These are phyloP conservation scores for Germaria angustata DNA, from an alignment of 2,888 invertebrate species.

Conservation along the genomic window DNA sequence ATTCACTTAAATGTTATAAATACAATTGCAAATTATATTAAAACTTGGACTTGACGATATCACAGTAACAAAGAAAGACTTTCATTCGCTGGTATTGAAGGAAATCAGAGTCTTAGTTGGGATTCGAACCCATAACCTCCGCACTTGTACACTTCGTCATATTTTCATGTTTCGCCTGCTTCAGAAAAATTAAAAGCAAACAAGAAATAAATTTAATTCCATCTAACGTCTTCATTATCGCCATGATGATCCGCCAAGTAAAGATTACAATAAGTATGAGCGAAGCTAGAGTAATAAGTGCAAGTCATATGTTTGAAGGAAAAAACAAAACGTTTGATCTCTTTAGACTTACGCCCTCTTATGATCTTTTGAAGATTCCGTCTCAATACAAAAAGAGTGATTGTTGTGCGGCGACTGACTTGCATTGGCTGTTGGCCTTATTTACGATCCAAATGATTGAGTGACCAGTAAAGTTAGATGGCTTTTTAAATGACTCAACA, in stretches of 20 bases:
- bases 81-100: too few relatives aligned
- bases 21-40: too few relatives aligned
- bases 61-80: too few relatives aligned
- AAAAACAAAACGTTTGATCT: constrained; percentile 46
- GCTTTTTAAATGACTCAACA: constrained; percentile 61
- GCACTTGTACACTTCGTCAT: too few relatives aligned
- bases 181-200: too few relatives aligned
- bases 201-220: constrained; percentile 14
- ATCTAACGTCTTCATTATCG: constrained; percentile 51
- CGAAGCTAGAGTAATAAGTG: constrained; percentile 6
- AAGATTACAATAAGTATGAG: constrained; percentile 19
- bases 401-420: constrained; percentile 8
- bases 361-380: constrained; percentile 46
- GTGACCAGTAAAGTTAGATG: constrained; percentile 41
- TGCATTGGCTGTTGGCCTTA: constrained; percentile 21
- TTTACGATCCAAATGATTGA: constrained; percentile 31
- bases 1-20: too few relatives aligned
- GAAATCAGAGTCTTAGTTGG: too few relatives aligned
- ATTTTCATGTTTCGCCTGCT: too few relatives aligned
- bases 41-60: too few relatives aligned
- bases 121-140: too few relatives aligned
- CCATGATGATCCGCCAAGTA: constrained; percentile 38
- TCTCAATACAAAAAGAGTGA: constrained; percentile 11
- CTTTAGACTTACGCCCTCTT: constrained; percentile 41
- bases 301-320: constrained; percentile 32